Conservation (phyloP, 1,140 invertebrate species). For the Drosophila tristis region DNA sequence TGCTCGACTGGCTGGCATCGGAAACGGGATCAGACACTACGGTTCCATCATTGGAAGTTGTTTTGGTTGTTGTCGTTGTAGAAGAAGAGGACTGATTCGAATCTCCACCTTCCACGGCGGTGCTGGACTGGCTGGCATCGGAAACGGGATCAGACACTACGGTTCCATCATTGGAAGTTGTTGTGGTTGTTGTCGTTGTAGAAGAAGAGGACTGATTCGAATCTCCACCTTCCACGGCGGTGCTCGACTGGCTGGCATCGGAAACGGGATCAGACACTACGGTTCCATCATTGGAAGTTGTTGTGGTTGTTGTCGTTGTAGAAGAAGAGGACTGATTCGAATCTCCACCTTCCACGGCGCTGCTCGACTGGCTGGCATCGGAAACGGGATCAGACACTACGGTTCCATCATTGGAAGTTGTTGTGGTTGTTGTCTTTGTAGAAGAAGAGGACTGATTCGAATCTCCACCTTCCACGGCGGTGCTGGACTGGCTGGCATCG, state of each 20-base stretch:
- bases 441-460: not conserved
- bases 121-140: not conserved
- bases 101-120: not conserved
- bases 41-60: not conserved
- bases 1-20: not conserved
- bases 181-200: slow-evolving; percentile 9
- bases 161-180: not conserved
- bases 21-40: slow-evolving; percentile 1
- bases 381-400: slow-evolving; percentile 4
- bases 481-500: not conserved
- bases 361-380: not conserved
- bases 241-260: not conserved
- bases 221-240: too few species aligned
- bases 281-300: not conserved
- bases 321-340: slow-evolving; percentile 5
- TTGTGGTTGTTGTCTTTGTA: slow-evolving; percentile 2
- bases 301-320: slow-evolving; percentile 4
- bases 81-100: slow-evolving; percentile 5
- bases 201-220: not conserved
- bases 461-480: not conserved
- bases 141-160: not conserved
- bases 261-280: too few species aligned
- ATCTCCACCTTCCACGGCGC: not conserved
- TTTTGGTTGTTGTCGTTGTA: slow-evolving; percentile 9
- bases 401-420: not conserved